phyloP scores from a whole-genome alignment of 2,113 vertebrate species.

The Nycticorax nycticorax region DNA sequence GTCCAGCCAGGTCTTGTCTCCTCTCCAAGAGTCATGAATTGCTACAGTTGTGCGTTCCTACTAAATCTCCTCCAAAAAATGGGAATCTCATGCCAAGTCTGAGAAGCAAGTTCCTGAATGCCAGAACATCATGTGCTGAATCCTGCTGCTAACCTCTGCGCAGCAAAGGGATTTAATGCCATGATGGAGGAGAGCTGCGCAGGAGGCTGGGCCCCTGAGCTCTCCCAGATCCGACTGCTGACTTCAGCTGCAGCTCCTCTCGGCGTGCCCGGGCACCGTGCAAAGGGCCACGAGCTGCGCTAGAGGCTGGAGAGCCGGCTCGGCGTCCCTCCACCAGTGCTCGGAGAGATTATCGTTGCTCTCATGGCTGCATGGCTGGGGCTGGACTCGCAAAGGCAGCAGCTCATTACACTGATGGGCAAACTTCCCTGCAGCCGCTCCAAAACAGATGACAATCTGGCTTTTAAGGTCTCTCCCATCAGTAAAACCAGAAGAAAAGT shows the following conservation, averaged over 20 bases:
- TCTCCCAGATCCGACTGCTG: background rate
- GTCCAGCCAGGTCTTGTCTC: background rate
- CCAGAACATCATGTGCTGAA: background rate
- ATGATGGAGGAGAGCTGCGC: accelerated
- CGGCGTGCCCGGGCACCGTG: accelerated
- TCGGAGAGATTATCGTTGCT: accelerated
- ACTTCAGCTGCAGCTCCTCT: background rate
- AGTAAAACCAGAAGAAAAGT: background rate
- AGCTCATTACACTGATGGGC: accelerated
- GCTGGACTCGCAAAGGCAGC: background rate
- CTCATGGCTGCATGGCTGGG: background rate
- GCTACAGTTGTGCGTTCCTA: background rate
- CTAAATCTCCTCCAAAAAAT: background rate
- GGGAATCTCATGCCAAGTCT: background rate
- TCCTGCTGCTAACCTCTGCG: background rate
- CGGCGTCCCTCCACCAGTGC: background rate
- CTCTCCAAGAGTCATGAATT: background rate
- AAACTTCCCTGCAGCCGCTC: background rate
- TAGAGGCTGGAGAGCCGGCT: background rate
- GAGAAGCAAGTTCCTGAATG: background rate
- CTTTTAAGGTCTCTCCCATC: background rate
- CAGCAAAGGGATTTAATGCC: background rate
- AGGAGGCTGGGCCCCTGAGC: background rate
- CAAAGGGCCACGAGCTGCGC: background rate
- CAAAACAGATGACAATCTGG: background rate